phyloP scores from a whole-genome alignment of 2,888 invertebrate genomes.

The Hydrotaea diabolus region DNA sequence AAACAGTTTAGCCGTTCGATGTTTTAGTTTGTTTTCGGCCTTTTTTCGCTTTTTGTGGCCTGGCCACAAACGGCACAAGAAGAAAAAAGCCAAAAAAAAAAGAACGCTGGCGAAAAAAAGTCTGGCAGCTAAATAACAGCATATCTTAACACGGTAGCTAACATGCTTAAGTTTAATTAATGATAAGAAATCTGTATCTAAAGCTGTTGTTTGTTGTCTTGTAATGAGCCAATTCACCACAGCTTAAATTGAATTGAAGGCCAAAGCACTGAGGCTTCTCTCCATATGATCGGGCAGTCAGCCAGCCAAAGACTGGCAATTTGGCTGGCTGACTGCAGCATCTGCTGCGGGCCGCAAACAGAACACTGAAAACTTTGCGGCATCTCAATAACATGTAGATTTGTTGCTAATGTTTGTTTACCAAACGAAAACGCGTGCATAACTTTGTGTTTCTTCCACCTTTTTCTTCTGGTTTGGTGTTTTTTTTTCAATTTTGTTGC shows the following conservation, averaged over 20 bases:
- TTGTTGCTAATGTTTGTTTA: slow-evolving; percentile 63
- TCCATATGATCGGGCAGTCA: not conserved
- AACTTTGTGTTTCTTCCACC: slow-evolving; percentile 46
- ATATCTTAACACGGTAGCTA: slow-evolving; percentile 79
- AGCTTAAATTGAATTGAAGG: slow-evolving; percentile 47
- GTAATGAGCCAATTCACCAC: slow-evolving; percentile 66
- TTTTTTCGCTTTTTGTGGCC: slow-evolving; percentile 2
- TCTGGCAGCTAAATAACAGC: slow-evolving; percentile 66
- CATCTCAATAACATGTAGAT: slow-evolving; percentile 68
- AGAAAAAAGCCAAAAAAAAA: not conserved
- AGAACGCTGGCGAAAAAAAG: slow-evolving; percentile 33
- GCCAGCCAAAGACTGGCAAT: not conserved
- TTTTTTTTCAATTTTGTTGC: slow-evolving; percentile 38
- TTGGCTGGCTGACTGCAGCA: not conserved
- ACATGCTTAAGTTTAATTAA: slow-evolving; percentile 81
- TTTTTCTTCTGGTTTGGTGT: not conserved
- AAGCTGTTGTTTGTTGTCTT: slow-evolving; percentile 71
- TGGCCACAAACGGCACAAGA: not conserved
- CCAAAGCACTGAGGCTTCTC: not conserved
- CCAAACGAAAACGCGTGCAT: slow-evolving; percentile 53
- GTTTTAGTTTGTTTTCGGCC: slow-evolving; percentile 48
- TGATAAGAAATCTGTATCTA: slow-evolving; percentile 81
- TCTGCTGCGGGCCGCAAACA: not conserved
- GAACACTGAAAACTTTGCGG: slow-evolving; percentile 42
- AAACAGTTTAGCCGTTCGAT: slow-evolving; percentile 51